Evolutionary conservation across 1,140 invertebrate genomes (phyloP).

Genomic region (Bombus superbus): DNA sequence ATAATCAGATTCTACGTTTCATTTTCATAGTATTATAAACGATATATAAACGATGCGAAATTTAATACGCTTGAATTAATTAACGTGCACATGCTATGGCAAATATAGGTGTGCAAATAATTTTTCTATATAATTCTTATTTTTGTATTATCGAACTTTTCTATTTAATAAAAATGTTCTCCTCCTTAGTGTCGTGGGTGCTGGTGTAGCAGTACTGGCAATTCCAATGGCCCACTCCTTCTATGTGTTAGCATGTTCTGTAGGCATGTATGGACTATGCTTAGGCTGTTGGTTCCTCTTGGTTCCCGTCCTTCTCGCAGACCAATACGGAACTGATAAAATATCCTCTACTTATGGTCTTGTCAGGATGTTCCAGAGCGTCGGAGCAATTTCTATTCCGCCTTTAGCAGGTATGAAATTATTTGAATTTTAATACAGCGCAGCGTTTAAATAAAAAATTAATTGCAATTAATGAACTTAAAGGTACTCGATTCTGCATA

Average conservation of each 20-base stretch:
- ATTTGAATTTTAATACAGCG: neutral
- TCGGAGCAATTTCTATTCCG: slow-evolving; percentile 89
- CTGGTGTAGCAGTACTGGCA: slow-evolving; percentile 86
- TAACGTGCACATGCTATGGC: no score
- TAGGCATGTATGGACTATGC: slow-evolving; percentile 87
- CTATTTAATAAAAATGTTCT: neutral
- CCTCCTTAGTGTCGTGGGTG: slow-evolving; percentile 85
- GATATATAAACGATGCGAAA: no score
- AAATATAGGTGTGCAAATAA: no score
- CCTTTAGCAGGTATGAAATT: slow-evolving; percentile 85
- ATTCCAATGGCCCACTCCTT: slow-evolving; percentile 87
- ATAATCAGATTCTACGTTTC: no score
- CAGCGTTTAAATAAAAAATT: neutral
- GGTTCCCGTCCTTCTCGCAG: slow-evolving; percentile 88
- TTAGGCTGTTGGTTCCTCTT: slow-evolving; percentile 90
- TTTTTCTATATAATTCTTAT: no score
- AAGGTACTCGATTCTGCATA: slow-evolving; percentile 1
- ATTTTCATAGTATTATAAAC: no score
- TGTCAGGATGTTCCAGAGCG: slow-evolving; percentile 89
- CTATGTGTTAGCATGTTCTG: slow-evolving; percentile 84
- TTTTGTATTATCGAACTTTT: neutral
- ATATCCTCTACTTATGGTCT: slow-evolving; percentile 90
- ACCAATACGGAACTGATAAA: slow-evolving; percentile 88
- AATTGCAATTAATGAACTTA: neutral
- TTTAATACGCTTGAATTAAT: no score